A percentile compares a stretch with the other conserved stretches of the same genome.
phyloP scores from a whole-genome alignment of 2,113 vertebrate species.

The Onychostruthus taczanowskii region DNA sequence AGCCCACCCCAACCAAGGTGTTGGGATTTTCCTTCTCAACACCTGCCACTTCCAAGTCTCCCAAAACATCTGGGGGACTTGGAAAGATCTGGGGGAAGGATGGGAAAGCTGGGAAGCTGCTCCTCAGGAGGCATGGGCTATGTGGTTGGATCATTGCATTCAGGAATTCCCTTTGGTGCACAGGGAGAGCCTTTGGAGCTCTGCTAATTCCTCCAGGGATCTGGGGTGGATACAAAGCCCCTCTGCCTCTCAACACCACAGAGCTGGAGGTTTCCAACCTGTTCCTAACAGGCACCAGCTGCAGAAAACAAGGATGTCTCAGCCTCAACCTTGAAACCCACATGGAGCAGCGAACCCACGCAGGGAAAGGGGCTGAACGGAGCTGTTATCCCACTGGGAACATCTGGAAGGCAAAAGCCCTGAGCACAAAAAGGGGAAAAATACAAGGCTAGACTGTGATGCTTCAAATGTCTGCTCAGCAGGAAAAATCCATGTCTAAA shows the following conservation, averaged over 20 bases:
- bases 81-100: too few species aligned
- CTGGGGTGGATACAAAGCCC: neutral
- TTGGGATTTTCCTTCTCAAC: accelerated
- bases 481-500: neutral
- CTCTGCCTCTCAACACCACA: neutral
- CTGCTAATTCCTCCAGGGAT: neutral
- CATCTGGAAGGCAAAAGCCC: neutral
- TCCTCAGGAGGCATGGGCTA: neutral
- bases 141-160: accelerated
- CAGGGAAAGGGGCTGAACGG: neutral
- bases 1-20: neutral
- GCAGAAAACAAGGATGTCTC: neutral
- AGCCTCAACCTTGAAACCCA: neutral
- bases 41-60: neutral
- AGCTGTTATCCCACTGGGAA: neutral
- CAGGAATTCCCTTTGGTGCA: accelerated
- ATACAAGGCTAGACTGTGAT: neutral
- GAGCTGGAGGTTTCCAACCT: neutral
- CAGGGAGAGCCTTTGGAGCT: neutral
- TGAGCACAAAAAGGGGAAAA: neutral
- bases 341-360: accelerated
- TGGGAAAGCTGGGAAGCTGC: neutral
- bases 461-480: neutral
- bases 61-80: neutral
- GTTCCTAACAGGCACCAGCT: accelerated